Percentiles rank a stretch among this genome's conserved stretches.
Evolutionary conservation across 2,888 invertebrate species (phyloP).

Genomic region (Lithophane ornitopus): DNA sequence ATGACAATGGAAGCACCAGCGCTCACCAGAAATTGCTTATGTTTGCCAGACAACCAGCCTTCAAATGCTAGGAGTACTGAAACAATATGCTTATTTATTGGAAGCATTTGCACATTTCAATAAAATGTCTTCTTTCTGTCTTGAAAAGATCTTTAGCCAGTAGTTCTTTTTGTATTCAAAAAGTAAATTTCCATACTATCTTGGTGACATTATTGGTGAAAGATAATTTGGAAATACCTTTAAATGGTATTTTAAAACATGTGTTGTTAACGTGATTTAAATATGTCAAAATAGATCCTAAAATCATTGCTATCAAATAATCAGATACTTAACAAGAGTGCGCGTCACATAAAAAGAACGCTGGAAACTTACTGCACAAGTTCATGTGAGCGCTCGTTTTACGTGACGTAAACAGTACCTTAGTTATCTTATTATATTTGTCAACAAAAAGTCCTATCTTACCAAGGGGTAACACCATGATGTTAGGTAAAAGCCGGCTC

Average conservation of each 20-base stretch:
- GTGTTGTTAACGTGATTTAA: not conserved
- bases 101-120: not conserved
- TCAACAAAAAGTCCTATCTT: constrained; percentile 59
- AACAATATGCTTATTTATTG: constrained; percentile 73
- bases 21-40: constrained; percentile 94
- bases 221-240: not conserved
- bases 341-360: too few species aligned
- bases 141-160: not conserved
- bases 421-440: not conserved
- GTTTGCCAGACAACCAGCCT: constrained; percentile 95
- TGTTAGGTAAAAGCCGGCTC: constrained; percentile 98
- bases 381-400: too few species aligned
- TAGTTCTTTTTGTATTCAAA: not conserved
- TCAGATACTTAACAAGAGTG: not conserved
- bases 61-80: constrained; percentile 96
- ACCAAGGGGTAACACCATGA: constrained; percentile 98
- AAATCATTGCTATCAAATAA: not conserved
- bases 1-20: constrained; percentile 97
- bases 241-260: not conserved
- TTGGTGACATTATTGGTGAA: not conserved
- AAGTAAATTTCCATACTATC: not conserved
- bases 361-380: too few species aligned
- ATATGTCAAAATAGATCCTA: not conserved
- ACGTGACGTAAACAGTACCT: too few species aligned
- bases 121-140: not conserved